A percentile compares a stretch with the other conserved stretches of the same genome.
Evolutionary conservation across 2,797 vertebrate genomes (phyloP).

Genomic region (Sorex maritimensis): DNA sequence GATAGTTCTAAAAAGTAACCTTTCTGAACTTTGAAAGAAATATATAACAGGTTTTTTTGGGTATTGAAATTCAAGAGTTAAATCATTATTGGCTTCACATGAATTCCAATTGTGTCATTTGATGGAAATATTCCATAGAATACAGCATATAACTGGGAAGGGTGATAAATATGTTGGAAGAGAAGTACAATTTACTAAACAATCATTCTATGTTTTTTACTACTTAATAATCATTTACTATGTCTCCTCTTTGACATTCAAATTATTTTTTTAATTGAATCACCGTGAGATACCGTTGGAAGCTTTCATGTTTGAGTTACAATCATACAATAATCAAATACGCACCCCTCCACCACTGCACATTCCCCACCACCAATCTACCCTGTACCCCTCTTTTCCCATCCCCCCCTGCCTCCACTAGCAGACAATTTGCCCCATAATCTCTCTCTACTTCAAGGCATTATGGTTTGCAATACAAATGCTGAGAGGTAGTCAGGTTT

Average conservation of each 20-base stretch:
- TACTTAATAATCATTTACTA: not conserved
- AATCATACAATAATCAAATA: no score
- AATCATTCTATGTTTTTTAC: not conserved
- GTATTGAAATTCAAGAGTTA: conserved; percentile 84
- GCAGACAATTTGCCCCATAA: no score
- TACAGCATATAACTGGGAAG: not conserved
- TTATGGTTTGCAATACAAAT: no score
- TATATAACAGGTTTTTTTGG: conserved; percentile 72
- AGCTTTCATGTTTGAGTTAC: no score
- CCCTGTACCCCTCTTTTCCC: no score
- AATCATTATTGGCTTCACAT: conserved; percentile 70
- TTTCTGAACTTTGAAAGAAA: conserved; percentile 80
- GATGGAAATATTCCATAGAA: conserved; percentile 26
- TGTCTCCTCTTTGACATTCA: no score
- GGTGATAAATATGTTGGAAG: not conserved
- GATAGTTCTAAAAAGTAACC: conserved; percentile 69
- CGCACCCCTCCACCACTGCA: no score
- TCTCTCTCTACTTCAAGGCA: no score
- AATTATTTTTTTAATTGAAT: not conserved
- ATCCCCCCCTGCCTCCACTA: no score
- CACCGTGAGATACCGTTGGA: no score
- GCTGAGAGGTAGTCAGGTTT: no score
- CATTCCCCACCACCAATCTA: no score
- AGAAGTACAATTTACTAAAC: not conserved
- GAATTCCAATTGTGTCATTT: not conserved